phyloP scores from a whole-genome alignment of 1,140 invertebrate genomes.

The Brachionus calyciflorus region DNA sequence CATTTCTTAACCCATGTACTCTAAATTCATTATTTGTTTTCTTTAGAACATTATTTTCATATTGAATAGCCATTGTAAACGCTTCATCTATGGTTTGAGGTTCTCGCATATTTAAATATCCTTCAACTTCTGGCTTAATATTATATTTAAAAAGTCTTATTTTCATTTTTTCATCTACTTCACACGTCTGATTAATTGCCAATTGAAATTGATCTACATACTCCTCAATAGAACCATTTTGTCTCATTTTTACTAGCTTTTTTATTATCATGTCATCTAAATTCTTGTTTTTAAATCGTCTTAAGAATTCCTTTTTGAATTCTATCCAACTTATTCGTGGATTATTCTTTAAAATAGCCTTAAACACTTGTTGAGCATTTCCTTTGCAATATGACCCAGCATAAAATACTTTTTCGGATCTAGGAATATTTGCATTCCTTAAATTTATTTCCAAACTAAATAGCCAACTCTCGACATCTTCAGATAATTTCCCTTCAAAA shows the following conservation, averaged over 20 bases:
- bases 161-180: not conserved
- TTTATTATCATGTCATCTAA: constrained; percentile 13
- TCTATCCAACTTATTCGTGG: not conserved
- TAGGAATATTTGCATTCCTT: constrained; percentile 7
- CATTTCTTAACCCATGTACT: not conserved
- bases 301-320: not conserved
- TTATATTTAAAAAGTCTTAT: constrained; percentile 18
- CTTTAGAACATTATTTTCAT: constrained; percentile 14
- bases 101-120: constrained; percentile 11
- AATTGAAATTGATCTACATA: constrained; percentile 16
- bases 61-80: too few species aligned
- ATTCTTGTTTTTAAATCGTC: constrained; percentile 13
- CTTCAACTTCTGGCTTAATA: constrained; percentile 10
- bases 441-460: constrained; percentile 4
- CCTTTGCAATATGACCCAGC: not conserved
- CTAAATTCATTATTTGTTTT: not conserved
- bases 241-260: not conserved
- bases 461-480: not conserved
- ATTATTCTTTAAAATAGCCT: not conserved
- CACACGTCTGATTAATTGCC: too few species aligned
- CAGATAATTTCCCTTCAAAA: constrained; percentile 11
- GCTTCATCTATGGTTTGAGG: constrained; percentile 13
- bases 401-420: constrained; percentile 10
- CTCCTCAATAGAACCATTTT: not conserved
- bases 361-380: constrained; percentile 6